phyloP scores from a whole-genome alignment of 2,888 invertebrate species.

The Drosophila hamatofila region DNA sequence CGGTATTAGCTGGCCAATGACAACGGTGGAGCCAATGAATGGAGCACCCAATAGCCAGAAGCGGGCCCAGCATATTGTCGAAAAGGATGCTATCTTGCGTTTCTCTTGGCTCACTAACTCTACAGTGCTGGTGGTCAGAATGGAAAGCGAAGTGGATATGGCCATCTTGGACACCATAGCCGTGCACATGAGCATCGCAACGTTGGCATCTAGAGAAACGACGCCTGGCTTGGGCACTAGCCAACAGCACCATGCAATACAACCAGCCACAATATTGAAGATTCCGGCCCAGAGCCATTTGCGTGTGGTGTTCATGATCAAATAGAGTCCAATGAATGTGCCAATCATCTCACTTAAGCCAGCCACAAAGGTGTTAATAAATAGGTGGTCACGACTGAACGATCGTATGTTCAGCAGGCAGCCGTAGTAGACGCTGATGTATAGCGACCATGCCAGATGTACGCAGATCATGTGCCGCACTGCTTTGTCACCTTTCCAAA shows the following conservation, averaged over 20 bases:
- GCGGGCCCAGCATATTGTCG: slow-evolving; percentile 85
- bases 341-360: slow-evolving; percentile 85
- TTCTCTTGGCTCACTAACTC: slow-evolving; percentile 84
- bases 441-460: slow-evolving; percentile 85
- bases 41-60: slow-evolving; percentile 85
- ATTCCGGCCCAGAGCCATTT: slow-evolving; percentile 85
- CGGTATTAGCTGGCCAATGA: slow-evolving; percentile 84
- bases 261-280: slow-evolving; percentile 84
- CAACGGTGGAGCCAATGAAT: slow-evolving; percentile 84
- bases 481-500: slow-evolving; percentile 84
- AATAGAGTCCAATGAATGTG: slow-evolving; percentile 83
- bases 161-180: slow-evolving; percentile 85
- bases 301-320: slow-evolving; percentile 83
- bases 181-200: slow-evolving; percentile 84
- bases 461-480: slow-evolving; percentile 83
- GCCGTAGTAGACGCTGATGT: slow-evolving; percentile 86
- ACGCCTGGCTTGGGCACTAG: slow-evolving; percentile 80
- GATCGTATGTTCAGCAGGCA: slow-evolving; percentile 86
- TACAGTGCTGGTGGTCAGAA: slow-evolving; percentile 85
- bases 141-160: slow-evolving; percentile 84
- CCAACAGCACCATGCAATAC: slow-evolving; percentile 84
- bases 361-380: slow-evolving; percentile 85
- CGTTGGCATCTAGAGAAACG: slow-evolving; percentile 79
- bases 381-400: slow-evolving; percentile 85
- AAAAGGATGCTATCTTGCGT: slow-evolving; percentile 84